Evolutionary conservation across 2,113 vertebrate species (phyloP).

Genomic region (Hemiscyllium ocellatum): DNA sequence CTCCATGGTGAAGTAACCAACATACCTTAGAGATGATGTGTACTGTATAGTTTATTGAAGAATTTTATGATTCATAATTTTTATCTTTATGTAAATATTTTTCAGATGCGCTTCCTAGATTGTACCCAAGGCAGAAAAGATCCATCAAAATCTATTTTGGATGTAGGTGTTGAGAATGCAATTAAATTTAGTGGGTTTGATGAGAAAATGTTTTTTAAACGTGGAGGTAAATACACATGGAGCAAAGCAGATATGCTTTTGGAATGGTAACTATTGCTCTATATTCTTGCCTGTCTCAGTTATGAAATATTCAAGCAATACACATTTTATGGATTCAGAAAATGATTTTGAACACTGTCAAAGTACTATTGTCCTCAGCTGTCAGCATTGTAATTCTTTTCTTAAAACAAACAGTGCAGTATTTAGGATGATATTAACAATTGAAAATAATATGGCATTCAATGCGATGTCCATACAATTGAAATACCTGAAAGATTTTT

Average conservation of each 20-base stretch:
- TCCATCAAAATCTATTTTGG: slow-evolving; percentile 84
- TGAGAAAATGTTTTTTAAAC: slow-evolving; percentile 80
- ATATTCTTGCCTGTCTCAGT: no score
- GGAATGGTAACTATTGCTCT: slow-evolving; percentile 67
- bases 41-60: neutral
- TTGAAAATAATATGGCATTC: neutral
- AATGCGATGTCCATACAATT: neutral
- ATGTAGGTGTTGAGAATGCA: slow-evolving; percentile 75
- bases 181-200: slow-evolving; percentile 89
- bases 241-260: slow-evolving; percentile 86
- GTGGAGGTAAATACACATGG: slow-evolving; percentile 87
- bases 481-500: neutral
- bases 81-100: slow-evolving; percentile 32
- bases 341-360: neutral
- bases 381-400: neutral
- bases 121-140: slow-evolving; percentile 79
- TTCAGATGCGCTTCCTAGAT: slow-evolving; percentile 90
- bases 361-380: no score
- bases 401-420: neutral
- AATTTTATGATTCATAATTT: neutral
- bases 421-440: neutral
- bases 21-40: neutral
- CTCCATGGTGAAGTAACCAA: neutral
- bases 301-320: neutral
- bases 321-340: neutral